Conservation (phyloP, 53 echinoderm and acorn worm genomes). For the Holothuria leucospilota region DNA sequence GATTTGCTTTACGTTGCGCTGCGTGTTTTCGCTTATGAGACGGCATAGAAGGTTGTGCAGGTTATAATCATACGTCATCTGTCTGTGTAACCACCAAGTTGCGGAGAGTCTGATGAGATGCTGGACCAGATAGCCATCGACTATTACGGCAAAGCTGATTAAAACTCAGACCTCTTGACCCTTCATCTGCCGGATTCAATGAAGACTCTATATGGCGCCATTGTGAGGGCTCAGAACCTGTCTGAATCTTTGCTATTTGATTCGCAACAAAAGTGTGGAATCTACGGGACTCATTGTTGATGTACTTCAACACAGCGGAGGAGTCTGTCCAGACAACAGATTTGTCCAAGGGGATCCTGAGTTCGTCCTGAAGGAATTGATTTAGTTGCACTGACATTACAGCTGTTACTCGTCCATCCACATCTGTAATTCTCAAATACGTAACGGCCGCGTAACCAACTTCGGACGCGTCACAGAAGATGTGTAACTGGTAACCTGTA, state of each 20-base stretch:
- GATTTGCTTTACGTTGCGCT: too few species aligned
- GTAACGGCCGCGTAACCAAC: slow-evolving; percentile 59
- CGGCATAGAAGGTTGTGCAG: too few species aligned
- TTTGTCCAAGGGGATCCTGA: slow-evolving; percentile 27
- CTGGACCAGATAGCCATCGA: too few species aligned
- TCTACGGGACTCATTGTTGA: slow-evolving; percentile 48
- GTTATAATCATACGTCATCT: too few species aligned
- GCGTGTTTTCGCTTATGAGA: too few species aligned
- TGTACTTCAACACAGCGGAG: slow-evolving; percentile 59
- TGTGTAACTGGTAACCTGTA: slow-evolving; percentile 34
- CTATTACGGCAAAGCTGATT: too few species aligned
- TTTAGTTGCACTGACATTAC: slow-evolving; percentile 24
- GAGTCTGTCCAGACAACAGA: slow-evolving; percentile 62
- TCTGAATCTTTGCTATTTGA: slow-evolving; percentile 57
- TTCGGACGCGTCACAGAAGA: slow-evolving; percentile 72
- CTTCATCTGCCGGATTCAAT: too few species aligned
- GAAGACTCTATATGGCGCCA: too few species aligned
- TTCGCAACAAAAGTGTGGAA: slow-evolving; percentile 73
- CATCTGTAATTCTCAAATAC: slow-evolving; percentile 59
- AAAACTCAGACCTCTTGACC: slow-evolving; percentile 7
- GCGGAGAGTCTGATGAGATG: too few species aligned
- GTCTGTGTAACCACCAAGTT: too few species aligned
- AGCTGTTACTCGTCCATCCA: slow-evolving; percentile 33
- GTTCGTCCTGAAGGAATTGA: background rate
- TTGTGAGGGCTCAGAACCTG: background rate